phyloP scores from a whole-genome alignment of 1,140 invertebrate genomes.

The Lineus longissimus region DNA sequence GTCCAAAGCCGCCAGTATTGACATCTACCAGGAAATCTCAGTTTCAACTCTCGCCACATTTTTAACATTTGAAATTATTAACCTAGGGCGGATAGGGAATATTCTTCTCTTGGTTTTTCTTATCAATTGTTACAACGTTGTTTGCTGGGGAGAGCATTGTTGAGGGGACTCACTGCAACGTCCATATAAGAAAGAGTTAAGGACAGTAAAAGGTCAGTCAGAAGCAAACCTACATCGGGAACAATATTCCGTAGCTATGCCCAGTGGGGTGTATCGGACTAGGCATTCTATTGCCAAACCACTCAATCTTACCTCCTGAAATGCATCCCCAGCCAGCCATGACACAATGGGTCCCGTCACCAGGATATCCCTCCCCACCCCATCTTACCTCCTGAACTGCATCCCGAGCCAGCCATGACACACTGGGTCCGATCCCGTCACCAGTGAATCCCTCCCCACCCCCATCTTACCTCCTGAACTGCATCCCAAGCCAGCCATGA shows the following conservation, averaged over 20 bases:
- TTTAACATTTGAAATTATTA: background rate
- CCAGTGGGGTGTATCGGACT: too few relatives aligned
- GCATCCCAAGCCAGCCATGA: background rate
- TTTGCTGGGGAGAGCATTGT: too few relatives aligned
- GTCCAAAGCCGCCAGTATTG: background rate
- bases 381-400: slow-evolving; percentile 32
- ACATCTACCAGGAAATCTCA: background rate
- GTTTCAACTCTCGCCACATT: background rate
- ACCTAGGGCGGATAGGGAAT: background rate
- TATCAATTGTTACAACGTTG: too few relatives aligned
- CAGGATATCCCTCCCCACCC: slow-evolving; percentile 24
- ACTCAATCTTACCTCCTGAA: background rate
- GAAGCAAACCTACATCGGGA: too few relatives aligned
- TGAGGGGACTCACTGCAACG: too few relatives aligned
- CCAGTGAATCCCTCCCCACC: slow-evolving; percentile 24
- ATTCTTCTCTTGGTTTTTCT: background rate
- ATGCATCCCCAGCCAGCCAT: background rate
- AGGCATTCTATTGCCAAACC: too few relatives aligned
- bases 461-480: background rate
- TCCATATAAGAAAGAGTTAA: too few relatives aligned
- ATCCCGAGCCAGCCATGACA: slow-evolving; percentile 42
- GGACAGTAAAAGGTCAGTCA: too few relatives aligned
- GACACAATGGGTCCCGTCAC: background rate
- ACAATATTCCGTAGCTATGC: too few relatives aligned
- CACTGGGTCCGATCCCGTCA: slow-evolving; percentile 20